phyloP scores from a whole-genome alignment of 2,113 vertebrate species.

The Thalassoma bifasciatum region DNA sequence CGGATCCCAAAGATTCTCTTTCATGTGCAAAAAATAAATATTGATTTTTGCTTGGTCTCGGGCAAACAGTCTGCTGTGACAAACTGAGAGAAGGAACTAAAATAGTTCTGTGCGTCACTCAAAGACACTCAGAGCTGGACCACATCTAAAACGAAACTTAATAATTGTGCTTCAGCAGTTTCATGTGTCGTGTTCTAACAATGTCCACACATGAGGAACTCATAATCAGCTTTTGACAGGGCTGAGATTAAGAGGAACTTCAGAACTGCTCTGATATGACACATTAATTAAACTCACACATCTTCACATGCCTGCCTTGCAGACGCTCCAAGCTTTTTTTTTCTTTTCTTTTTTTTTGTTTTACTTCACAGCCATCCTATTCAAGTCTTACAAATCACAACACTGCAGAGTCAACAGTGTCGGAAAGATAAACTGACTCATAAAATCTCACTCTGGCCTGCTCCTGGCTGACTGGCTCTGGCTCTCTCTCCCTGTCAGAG shows the following conservation, averaged over 20 bases:
- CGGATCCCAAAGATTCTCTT: conserved; percentile 57
- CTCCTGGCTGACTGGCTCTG: conserved; percentile 50
- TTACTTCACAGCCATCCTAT: conserved; percentile 7
- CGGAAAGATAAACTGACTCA: conserved; percentile 57
- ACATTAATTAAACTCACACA: conserved; percentile 62
- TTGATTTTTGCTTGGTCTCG: conserved; percentile 48
- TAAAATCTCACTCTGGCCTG: conserved; percentile 57
- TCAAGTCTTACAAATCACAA: conserved; percentile 51
- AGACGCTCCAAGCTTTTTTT: conserved; percentile 28
- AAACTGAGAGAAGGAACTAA: conserved; percentile 51
- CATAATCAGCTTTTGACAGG: not conserved
- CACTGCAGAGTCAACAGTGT: conserved; percentile 54
- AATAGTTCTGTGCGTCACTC: conserved; percentile 51
- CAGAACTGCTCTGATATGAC: conserved; percentile 26
- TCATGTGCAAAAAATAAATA: conserved; percentile 57
- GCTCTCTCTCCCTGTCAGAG: conserved; percentile 34
- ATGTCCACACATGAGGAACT: conserved; percentile 19
- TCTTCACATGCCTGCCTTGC: conserved; percentile 30
- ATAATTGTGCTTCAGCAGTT: conserved; percentile 36
- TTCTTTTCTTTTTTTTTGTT: conserved; percentile 26
- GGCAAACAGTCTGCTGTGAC: conserved; percentile 35
- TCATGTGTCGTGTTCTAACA: conserved; percentile 44
- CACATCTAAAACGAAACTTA: conserved; percentile 33
- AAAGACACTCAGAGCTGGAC: conserved; percentile 13
- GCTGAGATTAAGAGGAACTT: conserved; percentile 18